Conservation (phyloP, 1,140 invertebrate genomes). For the Bombus superbus region DNA sequence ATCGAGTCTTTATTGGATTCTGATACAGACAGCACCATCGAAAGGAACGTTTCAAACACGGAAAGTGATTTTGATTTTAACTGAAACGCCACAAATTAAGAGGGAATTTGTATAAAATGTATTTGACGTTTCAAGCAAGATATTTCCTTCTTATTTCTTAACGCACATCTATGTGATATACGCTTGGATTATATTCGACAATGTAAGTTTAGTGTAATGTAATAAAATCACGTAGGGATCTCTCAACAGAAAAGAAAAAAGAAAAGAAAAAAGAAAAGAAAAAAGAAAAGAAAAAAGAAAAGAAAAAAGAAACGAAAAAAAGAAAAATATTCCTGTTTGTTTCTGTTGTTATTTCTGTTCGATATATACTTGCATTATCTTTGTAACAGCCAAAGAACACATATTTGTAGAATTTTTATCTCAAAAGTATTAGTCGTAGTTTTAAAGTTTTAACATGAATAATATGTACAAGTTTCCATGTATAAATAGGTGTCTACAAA, state of each 20-base stretch:
- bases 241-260: background rate
- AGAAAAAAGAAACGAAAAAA: background rate
- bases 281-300: background rate
- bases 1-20: slow-evolving; percentile 76
- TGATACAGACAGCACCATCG: slow-evolving; percentile 80
- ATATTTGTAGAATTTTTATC: background rate
- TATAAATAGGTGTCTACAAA: background rate
- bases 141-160: background rate
- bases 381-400: background rate
- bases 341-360: background rate
- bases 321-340: background rate
- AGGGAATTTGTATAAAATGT: background rate
- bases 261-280: background rate
- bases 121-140: background rate
- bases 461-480: background rate
- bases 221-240: slow-evolving; percentile 7
- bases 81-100: slow-evolving; percentile 34
- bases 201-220: slow-evolving; percentile 14
- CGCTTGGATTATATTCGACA: background rate
- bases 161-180: background rate
- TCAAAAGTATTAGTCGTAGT: background rate
- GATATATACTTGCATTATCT: background rate
- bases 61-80: slow-evolving; percentile 82
- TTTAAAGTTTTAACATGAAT: background rate
- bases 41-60: slow-evolving; percentile 78